Evolutionary conservation across 2,113 vertebrate genomes (phyloP).

Genomic region (Amazona vittata): DNA sequence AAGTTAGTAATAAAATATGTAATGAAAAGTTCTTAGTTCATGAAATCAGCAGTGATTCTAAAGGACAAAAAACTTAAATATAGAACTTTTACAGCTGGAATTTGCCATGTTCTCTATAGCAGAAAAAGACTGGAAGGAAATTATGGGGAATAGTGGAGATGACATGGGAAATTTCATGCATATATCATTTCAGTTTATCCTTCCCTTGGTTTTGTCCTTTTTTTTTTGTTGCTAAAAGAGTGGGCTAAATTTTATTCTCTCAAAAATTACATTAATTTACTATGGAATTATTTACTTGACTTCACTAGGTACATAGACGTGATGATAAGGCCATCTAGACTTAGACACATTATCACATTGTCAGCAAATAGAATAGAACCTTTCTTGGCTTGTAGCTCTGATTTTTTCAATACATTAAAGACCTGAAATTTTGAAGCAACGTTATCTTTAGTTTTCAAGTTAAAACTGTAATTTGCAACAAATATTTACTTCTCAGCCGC

Average conservation of each 20-base stretch:
- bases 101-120: neutral
- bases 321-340: neutral
- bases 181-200: neutral
- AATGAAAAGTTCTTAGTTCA: neutral
- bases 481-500: neutral
- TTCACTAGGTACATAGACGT: neutral
- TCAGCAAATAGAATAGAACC: neutral
- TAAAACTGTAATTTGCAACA: neutral
- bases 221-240: neutral
- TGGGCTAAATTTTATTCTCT: neutral
- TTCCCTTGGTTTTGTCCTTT: neutral
- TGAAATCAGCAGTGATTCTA: neutral
- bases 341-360: neutral
- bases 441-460: neutral
- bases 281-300: neutral
- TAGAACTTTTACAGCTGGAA: neutral
- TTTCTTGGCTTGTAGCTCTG: neutral
- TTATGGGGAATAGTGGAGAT: neutral
- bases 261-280: neutral
- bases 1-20: neutral
- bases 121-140: neutral
- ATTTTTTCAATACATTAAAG: neutral
- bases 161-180: neutral
- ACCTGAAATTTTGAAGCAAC: neutral
- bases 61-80: neutral